These are phyloP conservation scores for Poecile montanus DNA, from an alignment of 2,797 vertebrate species.

Conservation along the genomic window DNA sequence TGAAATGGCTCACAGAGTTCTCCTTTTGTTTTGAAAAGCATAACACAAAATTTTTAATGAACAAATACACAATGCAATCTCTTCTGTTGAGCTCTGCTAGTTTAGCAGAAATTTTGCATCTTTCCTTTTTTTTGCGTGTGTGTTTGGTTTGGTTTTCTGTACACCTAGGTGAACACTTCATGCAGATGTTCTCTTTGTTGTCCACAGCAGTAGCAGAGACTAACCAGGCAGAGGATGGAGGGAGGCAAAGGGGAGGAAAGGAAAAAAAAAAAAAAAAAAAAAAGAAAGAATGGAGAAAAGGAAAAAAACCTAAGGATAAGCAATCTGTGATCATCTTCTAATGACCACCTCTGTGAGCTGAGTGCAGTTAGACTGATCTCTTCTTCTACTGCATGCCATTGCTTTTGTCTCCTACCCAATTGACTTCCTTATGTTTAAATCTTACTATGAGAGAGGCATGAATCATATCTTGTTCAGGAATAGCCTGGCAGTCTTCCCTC, in stretches of 20 bases:
- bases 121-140: background rate
- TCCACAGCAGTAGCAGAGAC: background rate
- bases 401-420: background rate
- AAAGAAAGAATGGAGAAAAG: background rate
- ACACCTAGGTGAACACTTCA: background rate
- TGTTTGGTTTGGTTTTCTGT: background rate
- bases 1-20: background rate
- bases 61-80: background rate
- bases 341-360: background rate
- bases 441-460: background rate
- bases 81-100: background rate
- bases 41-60: background rate
- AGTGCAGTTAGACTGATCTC: background rate
- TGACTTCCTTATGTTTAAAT: background rate
- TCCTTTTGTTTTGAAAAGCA: background rate
- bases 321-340: background rate
- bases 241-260: background rate
- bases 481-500: background rate
- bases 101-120: background rate
- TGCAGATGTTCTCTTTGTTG: background rate
- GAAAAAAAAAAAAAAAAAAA: background rate
- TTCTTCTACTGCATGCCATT: background rate
- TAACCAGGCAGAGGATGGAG: background rate
- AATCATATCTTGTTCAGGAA: conserved; percentile 6
- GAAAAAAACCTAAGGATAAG: background rate